These are phyloP conservation scores for Hydraecia micacea DNA, from an alignment of 2,888 invertebrate species.

Conservation along the genomic window DNA sequence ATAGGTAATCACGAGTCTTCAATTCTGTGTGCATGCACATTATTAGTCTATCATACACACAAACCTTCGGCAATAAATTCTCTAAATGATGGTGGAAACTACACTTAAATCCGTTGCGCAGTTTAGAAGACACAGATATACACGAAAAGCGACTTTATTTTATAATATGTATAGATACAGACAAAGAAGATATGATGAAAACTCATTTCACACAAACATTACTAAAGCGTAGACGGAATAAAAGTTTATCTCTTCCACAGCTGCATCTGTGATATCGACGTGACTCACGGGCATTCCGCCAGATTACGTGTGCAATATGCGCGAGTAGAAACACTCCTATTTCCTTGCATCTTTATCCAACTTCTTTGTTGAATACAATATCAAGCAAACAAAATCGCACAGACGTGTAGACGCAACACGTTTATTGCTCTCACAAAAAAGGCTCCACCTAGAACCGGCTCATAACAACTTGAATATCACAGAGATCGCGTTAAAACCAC, in stretches of 20 bases:
- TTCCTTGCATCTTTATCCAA: background rate
- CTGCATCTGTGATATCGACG: conserved; percentile 41
- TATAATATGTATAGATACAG: background rate
- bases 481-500: conserved; percentile 32
- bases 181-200: conserved; percentile 8
- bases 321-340: conserved; percentile 13
- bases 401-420: background rate
- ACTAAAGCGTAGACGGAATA: conserved; percentile 8
- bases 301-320: conserved; percentile 47
- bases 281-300: conserved; percentile 28
- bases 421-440: conserved; percentile 1
- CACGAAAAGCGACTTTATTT: background rate
- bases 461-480: conserved; percentile 28
- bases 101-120: background rate
- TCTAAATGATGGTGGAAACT: background rate
- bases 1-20: too few species aligned
- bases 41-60: too few species aligned
- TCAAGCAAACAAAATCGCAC: background rate
- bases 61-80: too few species aligned
- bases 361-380: background rate
- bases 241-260: conserved; percentile 44
- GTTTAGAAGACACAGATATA: background rate
- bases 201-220: conserved; percentile 11
- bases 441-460: background rate
- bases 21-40: too few species aligned